Percentiles rank a stretch among this genome's conserved stretches.
Conservation (phyloP, 2,888 invertebrate genomes). For the Asteroscopus sphinx region DNA sequence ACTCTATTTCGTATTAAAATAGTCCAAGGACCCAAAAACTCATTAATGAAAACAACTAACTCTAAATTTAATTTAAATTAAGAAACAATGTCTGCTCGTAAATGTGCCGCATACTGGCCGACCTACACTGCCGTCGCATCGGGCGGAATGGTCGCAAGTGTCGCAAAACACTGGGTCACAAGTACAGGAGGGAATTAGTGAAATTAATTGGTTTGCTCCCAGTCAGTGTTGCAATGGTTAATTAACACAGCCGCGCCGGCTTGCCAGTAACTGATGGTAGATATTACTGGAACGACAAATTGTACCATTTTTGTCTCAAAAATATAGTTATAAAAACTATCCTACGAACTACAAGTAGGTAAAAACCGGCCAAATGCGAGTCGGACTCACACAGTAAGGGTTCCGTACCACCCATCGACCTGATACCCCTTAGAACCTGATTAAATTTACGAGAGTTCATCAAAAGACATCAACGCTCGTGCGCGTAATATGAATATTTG, state of each 20-base stretch:
- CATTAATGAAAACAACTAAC: slow-evolving; percentile 8
- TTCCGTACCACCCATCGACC: too few relatives aligned
- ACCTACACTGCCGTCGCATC: slow-evolving; percentile 4
- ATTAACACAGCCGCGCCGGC: slow-evolving; percentile 45
- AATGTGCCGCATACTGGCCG: slow-evolving; percentile 20
- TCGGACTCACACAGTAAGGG: too few relatives aligned
- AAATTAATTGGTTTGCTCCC: slow-evolving; percentile 60
- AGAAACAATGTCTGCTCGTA: slow-evolving; percentile 33
- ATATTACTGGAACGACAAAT: slow-evolving; percentile 7
- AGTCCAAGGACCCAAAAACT: background rate
- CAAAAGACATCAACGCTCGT: too few relatives aligned
- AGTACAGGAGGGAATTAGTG: slow-evolving; percentile 47
- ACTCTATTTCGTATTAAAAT: background rate
- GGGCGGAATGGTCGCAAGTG: slow-evolving; percentile 4
- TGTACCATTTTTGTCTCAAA: slow-evolving; percentile 6
- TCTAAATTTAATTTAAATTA: slow-evolving; percentile 30
- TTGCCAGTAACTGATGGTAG: slow-evolving; percentile 30
- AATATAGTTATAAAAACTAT: too few relatives aligned
- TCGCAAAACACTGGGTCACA: slow-evolving; percentile 30
- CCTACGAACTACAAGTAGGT: too few relatives aligned
- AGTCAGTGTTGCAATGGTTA: slow-evolving; percentile 48
- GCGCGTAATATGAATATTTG: too few relatives aligned
- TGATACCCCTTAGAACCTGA: too few relatives aligned
- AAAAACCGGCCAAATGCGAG: too few relatives aligned
- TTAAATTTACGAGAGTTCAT: too few relatives aligned